Evolutionary conservation across 2,797 vertebrate species (phyloP).

Genomic region (Enteromius viviparus): DNA sequence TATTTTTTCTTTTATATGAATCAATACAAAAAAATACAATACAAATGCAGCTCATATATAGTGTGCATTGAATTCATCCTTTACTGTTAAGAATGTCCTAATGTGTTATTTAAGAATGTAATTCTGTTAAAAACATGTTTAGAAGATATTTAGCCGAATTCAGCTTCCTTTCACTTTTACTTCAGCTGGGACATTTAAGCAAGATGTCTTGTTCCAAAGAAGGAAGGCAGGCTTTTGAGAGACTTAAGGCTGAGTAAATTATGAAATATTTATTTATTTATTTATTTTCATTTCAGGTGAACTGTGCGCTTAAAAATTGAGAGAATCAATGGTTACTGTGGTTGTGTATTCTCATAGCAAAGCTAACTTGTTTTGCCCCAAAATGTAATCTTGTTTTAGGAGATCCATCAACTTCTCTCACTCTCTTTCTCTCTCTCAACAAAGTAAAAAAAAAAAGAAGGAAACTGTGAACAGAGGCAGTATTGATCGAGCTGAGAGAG

Average conservation of each 20-base stretch:
- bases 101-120: background rate
- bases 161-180: background rate
- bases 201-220: background rate
- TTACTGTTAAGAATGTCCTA: background rate
- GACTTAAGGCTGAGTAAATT: background rate
- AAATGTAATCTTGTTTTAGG: conserved; percentile 32
- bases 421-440: conserved; percentile 13
- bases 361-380: conserved; percentile 13
- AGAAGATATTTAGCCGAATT: background rate
- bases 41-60: background rate
- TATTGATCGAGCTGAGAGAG: conserved; percentile 44
- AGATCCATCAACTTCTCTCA: conserved; percentile 30
- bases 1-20: background rate
- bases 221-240: background rate
- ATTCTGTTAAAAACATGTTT: background rate
- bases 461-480: conserved; percentile 21
- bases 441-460: background rate
- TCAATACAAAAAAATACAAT: background rate
- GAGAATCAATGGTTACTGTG: conserved; percentile 18
- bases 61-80: background rate
- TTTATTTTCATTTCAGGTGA: background rate
- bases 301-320: conserved; percentile 1
- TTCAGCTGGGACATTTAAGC: background rate
- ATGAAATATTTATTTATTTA: background rate
- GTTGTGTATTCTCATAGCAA: background rate